Evolutionary conservation across 2,888 invertebrate genomes (phyloP).

Genomic region (Cremastinae sp.): DNA sequence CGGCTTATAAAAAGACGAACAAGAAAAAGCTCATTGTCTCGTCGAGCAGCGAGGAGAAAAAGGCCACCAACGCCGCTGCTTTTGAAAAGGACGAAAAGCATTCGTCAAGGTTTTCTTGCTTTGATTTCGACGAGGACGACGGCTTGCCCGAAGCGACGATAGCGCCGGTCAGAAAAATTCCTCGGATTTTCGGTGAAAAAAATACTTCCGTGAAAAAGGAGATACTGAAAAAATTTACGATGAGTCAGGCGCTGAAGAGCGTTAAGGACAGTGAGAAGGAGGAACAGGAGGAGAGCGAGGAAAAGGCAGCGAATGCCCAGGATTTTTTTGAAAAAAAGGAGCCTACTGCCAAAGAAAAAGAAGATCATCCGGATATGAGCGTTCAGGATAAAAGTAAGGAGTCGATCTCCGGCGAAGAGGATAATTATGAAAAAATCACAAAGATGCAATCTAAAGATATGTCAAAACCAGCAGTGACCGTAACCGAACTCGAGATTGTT

Average conservation of each 20-base stretch:
- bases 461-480: constrained; percentile 54
- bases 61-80: too few species aligned
- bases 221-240: constrained; percentile 78
- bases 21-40: constrained; percentile 56
- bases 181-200: constrained; percentile 82
- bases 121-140: constrained; percentile 90
- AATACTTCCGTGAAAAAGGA: constrained; percentile 77
- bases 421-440: constrained; percentile 39
- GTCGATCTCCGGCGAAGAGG: constrained; percentile 30
- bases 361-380: background rate
- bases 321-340: constrained; percentile 50
- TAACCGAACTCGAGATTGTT: constrained; percentile 73
- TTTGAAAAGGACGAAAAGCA: constrained; percentile 64
- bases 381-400: constrained; percentile 2
- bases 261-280: constrained; percentile 70
- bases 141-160: constrained; percentile 84
- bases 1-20: constrained; percentile 55
- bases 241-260: constrained; percentile 76
- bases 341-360: constrained; percentile 40
- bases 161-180: constrained; percentile 84
- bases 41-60: constrained; percentile 60
- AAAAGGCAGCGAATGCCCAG: constrained; percentile 50
- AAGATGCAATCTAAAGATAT: constrained; percentile 22
- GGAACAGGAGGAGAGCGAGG: constrained; percentile 54
- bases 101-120: constrained; percentile 86